Conservation (phyloP, 2,113 vertebrate genomes). For the Ascaphus truei region DNA sequence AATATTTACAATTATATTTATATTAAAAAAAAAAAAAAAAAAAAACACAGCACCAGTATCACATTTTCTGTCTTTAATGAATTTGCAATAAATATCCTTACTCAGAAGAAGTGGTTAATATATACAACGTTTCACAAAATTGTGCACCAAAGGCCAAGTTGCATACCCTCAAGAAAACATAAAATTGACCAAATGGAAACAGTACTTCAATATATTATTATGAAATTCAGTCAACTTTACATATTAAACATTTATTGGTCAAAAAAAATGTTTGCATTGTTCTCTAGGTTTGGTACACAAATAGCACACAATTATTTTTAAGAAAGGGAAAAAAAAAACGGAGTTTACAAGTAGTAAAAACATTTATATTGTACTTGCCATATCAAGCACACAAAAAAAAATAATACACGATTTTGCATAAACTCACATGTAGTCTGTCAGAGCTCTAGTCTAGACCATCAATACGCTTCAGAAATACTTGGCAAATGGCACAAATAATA, state of each 20-base stretch:
- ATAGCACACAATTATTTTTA: not conserved
- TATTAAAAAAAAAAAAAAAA: too few relatives aligned
- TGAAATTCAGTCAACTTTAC: not conserved
- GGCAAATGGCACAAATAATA: not conserved
- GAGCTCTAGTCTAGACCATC: not conserved
- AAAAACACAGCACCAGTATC: not conserved
- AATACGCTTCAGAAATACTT: slow-evolving; percentile 1
- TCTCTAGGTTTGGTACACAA: slow-evolving; percentile 10
- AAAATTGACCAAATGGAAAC: not conserved
- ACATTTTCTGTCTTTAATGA: not conserved
- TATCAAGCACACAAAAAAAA: not conserved
- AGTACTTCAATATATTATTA: not conserved
- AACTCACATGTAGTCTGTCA: slow-evolving; percentile 1
- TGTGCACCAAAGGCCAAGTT: not conserved
- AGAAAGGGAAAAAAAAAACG: not conserved
- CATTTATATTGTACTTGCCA: not conserved
- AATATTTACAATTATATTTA: too few relatives aligned
- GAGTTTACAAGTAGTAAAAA: not conserved
- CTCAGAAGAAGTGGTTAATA: not conserved
- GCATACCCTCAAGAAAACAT: not conserved
- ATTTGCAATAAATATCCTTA: slow-evolving; percentile 18
- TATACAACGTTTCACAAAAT: not conserved
- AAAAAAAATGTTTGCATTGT: not conserved
- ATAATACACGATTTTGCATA: slow-evolving; percentile 20
- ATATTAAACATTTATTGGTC: not conserved